A percentile compares a stretch with the other conserved stretches of the same genome.
Conservation (phyloP, 1,140 invertebrate species). For the Armadillidium nasatum region DNA sequence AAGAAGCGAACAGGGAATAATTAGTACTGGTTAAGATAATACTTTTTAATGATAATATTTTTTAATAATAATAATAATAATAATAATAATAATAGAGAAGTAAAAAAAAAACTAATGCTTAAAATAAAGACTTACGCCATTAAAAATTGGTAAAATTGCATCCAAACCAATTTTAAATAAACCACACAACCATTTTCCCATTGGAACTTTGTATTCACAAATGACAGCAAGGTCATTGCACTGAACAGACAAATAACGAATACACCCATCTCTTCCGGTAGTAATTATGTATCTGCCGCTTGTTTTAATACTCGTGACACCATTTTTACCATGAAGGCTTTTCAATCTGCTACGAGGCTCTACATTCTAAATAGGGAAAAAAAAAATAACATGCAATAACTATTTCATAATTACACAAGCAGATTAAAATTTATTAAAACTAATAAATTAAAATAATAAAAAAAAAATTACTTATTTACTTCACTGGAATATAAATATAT, state of each 20-base stretch:
- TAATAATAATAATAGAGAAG: no score
- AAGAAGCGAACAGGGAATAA: no score
- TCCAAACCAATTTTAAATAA: neutral
- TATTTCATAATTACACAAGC: no score
- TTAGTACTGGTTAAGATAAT: no score
- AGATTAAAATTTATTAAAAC: no score
- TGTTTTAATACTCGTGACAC: neutral
- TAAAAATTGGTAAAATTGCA: neutral
- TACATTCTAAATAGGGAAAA: neutral
- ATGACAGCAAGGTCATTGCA: neutral
- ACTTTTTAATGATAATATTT: no score
- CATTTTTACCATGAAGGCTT: neutral
- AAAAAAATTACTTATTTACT: no score
- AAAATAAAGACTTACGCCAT: neutral
- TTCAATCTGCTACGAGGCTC: neutral
- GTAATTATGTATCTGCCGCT: neutral
- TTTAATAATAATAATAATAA: no score
- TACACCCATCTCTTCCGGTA: neutral
- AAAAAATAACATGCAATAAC: neutral
- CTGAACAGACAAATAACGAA: neutral
- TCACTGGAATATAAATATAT: neutral
- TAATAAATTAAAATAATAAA: no score
- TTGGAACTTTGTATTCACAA: neutral
- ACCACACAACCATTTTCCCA: neutral
- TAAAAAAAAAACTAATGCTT: no score